Conservation (phyloP, 2,113 vertebrate genomes). For the Epinephelus moara region DNA sequence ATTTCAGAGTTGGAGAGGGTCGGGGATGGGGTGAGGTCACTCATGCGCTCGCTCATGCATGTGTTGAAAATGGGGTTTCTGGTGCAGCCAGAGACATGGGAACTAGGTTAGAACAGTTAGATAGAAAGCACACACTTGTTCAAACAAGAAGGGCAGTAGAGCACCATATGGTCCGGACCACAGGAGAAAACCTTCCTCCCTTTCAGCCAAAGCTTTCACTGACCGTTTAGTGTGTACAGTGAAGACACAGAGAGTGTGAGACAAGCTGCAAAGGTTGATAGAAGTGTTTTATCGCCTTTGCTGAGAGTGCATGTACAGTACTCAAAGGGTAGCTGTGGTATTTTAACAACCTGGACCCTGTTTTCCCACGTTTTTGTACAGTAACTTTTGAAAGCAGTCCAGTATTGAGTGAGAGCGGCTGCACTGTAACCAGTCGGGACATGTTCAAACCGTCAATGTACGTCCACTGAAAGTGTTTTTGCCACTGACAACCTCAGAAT, state of each 20-base stretch:
- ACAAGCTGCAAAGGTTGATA: neutral
- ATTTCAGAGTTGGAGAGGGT: conserved; percentile 98
- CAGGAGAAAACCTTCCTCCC: conserved; percentile 26
- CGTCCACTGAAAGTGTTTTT: no score
- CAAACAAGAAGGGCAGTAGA: conserved; percentile 37
- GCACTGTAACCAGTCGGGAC: no score
- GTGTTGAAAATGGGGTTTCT: conserved; percentile 99
- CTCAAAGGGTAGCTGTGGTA: no score
- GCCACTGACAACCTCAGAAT: no score
- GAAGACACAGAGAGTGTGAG: conserved; percentile 3
- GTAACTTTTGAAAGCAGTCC: no score
- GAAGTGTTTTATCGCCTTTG: neutral
- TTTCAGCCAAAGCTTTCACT: conserved; percentile 6
- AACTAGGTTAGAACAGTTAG: conserved; percentile 90
- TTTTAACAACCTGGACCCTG: no score
- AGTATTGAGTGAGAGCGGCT: no score
- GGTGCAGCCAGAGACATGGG: conserved; percentile 95
- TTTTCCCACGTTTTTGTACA: no score
- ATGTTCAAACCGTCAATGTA: no score
- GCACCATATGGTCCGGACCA: conserved; percentile 12
- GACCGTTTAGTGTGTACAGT: neutral
- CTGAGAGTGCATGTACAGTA: neutral
- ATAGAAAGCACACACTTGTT: conserved; percentile 72
- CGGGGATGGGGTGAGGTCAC: conserved; percentile 98
- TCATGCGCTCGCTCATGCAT: conserved; percentile 99